These are phyloP conservation scores for Tamias sibiricus DNA, from an alignment of 2,113 vertebrate genomes.

Conservation along the genomic window DNA sequence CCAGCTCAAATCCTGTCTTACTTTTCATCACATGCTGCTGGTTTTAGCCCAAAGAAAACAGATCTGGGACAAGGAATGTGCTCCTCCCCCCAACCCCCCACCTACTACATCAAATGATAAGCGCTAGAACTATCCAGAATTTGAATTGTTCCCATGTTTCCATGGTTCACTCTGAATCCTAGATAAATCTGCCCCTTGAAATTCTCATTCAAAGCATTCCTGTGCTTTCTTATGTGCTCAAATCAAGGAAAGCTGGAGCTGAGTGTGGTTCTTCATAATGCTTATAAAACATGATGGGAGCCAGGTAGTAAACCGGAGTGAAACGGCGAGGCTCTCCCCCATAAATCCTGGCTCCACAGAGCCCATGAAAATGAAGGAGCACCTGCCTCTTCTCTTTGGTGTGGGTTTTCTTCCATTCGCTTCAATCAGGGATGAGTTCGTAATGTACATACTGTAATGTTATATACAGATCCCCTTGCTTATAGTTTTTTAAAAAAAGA, in stretches of 20 bases:
- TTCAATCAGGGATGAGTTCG: constrained; percentile 79
- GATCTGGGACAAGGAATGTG: neutral
- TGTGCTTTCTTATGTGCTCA: neutral
- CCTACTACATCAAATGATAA: neutral
- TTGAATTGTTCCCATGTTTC: neutral
- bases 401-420: constrained; percentile 72
- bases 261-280: constrained; percentile 82
- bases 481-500: constrained; percentile 66
- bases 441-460: constrained; percentile 78
- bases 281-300: constrained; percentile 82
- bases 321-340: constrained; percentile 68
- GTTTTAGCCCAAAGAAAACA: constrained; percentile 5
- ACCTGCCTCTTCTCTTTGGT: constrained; percentile 76
- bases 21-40: constrained; percentile 21
- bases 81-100: neutral
- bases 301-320: constrained; percentile 84
- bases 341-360: constrained; percentile 83
- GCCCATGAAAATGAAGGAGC: constrained; percentile 74
- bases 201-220: neutral
- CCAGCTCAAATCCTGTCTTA: neutral
- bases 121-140: neutral
- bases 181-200: neutral
- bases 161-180: constrained; percentile 9
- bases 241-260: constrained; percentile 72
- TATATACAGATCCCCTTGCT: constrained; percentile 76